Base-by-base conservation (phyloP, 2,888 invertebrate species). In the Acrobasis repandana region DNA sequence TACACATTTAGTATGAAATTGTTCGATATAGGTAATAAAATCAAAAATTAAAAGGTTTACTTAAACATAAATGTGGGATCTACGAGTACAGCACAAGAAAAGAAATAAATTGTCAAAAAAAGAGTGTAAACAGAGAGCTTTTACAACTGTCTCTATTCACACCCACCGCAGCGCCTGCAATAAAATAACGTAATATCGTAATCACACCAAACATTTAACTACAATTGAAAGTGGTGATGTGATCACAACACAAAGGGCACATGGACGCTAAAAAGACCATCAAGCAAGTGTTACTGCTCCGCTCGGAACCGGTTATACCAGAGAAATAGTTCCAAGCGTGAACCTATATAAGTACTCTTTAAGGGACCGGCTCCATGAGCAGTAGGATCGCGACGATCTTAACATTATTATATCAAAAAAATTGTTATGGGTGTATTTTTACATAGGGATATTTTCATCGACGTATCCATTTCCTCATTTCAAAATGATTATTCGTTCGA, bases 231-330 rank as follows among this genome's bases (percentile, higher is more conserved):
- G 60, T 60, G 52, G 43, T 52, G 59, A 60, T 52, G 46, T 52
- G 60, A 60, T 46, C 60, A 46, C 51, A 43, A 60, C 60, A 60
- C 60, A 60, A 75, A 76, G 77, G 79, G 77, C 72, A 75, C 77
- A 74, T 80, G 77, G 74, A 69, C 69, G 73, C 74, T 80, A 80
- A 82, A 54, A 77, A 77, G 78, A 73, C 75, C 77, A 73, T 70
- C 67, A 70, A 73, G 71, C 73, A 68, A 77, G 78, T 73, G 78
- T 74, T 76, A 74, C 74, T 70, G 72, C 72, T 75, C 73, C 70
- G 74, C 76, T 76, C 77, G 67, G 68, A 89, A 88, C 89, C 88
- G 86, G 90, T 90, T 87, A 61, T 64, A 71, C 72, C 65, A 78
- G 82, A 79, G 82, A 73, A 85, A 87, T 85, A 85, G 83, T 84